Conservation (phyloP, 2,888 invertebrate species). For the Drosophila parthenogenetica region DNA sequence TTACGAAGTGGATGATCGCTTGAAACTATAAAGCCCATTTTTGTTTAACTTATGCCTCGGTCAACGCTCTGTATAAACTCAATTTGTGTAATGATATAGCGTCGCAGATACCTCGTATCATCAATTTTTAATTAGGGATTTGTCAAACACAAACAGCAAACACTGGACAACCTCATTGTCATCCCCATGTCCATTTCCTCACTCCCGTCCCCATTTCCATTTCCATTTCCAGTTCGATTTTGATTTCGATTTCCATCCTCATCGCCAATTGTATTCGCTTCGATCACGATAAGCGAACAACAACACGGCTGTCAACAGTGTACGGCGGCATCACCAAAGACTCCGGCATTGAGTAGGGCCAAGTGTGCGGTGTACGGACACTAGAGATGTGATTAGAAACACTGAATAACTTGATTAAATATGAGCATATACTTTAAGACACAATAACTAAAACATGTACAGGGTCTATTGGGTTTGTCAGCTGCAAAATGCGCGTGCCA, state of each 20-base stretch:
- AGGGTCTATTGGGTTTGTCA: too few species aligned
- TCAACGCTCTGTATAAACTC: conserved; percentile 4
- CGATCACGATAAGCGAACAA: conserved; percentile 66
- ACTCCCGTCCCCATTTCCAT: not conserved
- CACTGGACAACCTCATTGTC: conserved; percentile 35
- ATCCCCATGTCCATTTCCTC: not conserved
- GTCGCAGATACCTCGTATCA: conserved; percentile 26
- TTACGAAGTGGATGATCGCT: conserved; percentile 7
- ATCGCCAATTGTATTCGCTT: conserved; percentile 52
- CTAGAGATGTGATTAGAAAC: not conserved
- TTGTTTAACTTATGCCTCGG: not conserved
- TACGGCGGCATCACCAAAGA: conserved; percentile 67
- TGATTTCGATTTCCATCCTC: conserved; percentile 18
- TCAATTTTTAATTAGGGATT: conserved; percentile 75
- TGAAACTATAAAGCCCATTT: not conserved
- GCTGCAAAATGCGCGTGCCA: too few species aligned
- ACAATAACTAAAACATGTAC: too few species aligned
- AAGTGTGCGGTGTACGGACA: not conserved
- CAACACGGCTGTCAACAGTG: conserved; percentile 61
- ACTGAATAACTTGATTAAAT: too few species aligned
- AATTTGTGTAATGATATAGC: conserved; percentile 8
- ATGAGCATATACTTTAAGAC: too few species aligned
- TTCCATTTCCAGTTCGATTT: not conserved
- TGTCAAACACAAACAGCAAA: conserved; percentile 58
- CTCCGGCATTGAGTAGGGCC: conserved; percentile 17